Evolutionary conservation across 1,140 invertebrate species (phyloP).

Genomic region (Euwallacea fornicatus): DNA sequence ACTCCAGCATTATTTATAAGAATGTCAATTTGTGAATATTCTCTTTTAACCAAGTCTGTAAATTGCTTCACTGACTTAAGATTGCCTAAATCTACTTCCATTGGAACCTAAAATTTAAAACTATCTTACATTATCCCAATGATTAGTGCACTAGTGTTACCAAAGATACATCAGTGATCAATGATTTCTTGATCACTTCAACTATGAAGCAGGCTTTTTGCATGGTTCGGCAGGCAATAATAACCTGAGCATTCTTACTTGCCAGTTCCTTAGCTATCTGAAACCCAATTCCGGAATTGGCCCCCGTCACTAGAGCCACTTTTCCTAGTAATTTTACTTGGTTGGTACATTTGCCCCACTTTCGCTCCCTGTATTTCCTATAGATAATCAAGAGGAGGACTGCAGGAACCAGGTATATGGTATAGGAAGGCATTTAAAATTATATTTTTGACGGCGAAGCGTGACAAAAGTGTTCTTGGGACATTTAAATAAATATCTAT

Average conservation of each 20-base stretch:
- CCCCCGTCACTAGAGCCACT: conserved; percentile 64
- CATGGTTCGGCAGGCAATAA: conserved; percentile 76
- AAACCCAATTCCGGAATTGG: conserved; percentile 62
- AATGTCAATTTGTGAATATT: conserved; percentile 67
- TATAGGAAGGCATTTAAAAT: neutral
- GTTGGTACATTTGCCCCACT: conserved; percentile 51
- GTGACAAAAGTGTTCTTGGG: no score
- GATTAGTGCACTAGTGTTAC: neutral
- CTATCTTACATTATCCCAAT: neutral
- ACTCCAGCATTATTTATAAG: conserved; percentile 80
- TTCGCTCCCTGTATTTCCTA: conserved; percentile 47
- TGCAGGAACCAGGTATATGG: conserved; percentile 9
- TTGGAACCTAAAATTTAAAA: conserved; percentile 61
- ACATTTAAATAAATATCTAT: no score
- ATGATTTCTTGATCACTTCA: conserved; percentile 40
- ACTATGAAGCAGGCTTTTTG: conserved; percentile 63
- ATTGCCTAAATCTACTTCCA: conserved; percentile 71
- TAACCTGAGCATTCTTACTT: conserved; percentile 65
- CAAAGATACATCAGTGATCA: conserved; percentile 14
- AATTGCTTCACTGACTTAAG: conserved; percentile 72
- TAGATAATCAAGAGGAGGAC: conserved; percentile 41
- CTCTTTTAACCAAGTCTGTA: conserved; percentile 63
- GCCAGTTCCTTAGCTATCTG: conserved; percentile 60
- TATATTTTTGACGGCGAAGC: no score
- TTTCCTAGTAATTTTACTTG: conserved; percentile 55